phyloP scores from a whole-genome alignment of 2,113 vertebrate genomes.

The Chiloscyllium plagiosum region DNA sequence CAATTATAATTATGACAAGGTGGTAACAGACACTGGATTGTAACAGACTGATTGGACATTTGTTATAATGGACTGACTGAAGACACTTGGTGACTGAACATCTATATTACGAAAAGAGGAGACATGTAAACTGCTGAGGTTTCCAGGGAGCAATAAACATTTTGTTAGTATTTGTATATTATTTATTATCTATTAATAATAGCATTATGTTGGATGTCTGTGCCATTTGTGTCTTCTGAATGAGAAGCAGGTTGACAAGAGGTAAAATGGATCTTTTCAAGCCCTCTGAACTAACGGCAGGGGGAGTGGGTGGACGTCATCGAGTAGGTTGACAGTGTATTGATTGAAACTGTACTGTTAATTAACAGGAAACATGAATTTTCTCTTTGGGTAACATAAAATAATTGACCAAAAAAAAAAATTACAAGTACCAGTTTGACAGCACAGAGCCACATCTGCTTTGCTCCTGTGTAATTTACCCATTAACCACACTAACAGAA shows the following conservation, averaged over 20 bases:
- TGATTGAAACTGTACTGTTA: conserved; percentile 29
- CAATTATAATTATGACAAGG: not conserved
- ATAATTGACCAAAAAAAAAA: not conserved
- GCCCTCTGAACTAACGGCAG: not conserved
- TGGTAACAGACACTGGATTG: not conserved
- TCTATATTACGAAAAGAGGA: not conserved
- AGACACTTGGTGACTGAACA: not conserved
- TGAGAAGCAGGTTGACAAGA: not conserved
- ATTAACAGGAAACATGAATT: conserved; percentile 32
- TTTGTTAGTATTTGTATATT: not conserved
- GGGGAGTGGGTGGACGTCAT: not conserved
- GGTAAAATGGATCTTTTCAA: not conserved
- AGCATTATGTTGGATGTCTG: not conserved
- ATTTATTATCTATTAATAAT: too few relatives aligned
- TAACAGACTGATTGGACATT: not conserved
- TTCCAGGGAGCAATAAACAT: conserved; percentile 32
- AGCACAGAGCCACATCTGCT: not conserved
- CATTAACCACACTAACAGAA: not conserved
- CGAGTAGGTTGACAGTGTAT: not conserved
- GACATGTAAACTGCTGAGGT: not conserved
- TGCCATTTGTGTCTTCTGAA: not conserved
- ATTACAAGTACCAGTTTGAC: not conserved
- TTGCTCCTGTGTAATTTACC: not conserved
- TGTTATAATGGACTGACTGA: not conserved
- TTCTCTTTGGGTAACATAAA: conserved; percentile 14